A percentile compares a stretch with the other conserved stretches of the same genome.
These are phyloP conservation scores for human (Homo sapiens) DNA, from an alignment of 2,113 vertebrate species.

Conservation along the genomic window GRCh38 chr1:4743001-4743500, in stretches of 20 bases:
- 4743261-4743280: accelerated
- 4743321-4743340: not conserved
- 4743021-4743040: accelerated
- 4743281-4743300: not conserved
- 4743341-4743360: not conserved
- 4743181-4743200: not conserved
- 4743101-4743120: not conserved
- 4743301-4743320: accelerated
- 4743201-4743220: not conserved
- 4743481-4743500: accelerated
- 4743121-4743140: too few species aligned
- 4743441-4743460: accelerated
- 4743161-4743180: accelerated
- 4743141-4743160: too few species aligned
- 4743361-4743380: not conserved
- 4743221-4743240: not conserved
- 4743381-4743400: too few species aligned
- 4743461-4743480: accelerated
- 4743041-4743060: accelerated
- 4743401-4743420: not conserved
- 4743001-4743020: not conserved
- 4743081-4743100: not conserved
- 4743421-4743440: accelerated
- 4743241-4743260: too few species aligned
- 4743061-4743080: too few species aligned